Base-by-base conservation (phyloP, 2,113 vertebrate genomes). In the Ariopsis seemanni region DNA sequence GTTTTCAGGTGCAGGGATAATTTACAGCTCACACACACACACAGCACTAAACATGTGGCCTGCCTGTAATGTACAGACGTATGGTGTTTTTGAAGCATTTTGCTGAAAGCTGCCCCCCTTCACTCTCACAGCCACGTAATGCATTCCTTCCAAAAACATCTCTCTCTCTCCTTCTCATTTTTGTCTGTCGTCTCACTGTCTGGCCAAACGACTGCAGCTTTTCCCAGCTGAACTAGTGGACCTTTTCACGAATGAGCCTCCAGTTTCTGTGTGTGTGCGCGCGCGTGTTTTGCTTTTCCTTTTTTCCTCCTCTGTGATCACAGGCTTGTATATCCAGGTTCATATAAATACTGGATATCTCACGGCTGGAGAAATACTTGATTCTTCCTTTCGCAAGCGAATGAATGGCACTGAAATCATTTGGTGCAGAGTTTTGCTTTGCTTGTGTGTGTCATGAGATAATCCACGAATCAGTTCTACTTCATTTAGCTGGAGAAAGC, bases 141-240 rank as follows among this genome's bases (percentile, higher is more conserved):
- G 72, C 88, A 90, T 86, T 89, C 80, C 65, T 88, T 89, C 84
- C 63, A 85, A 85, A 90, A 90, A 83, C 90, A 89, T 89, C 88
- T 55, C 50, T 87, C 50, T 87, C 79, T 82, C 79, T 79, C 58
- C 27, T 67, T 85, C 82, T 85, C 67, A 84, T 78, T 89, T 88
- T 75, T 85, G 81, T 86, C 82, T 27, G 89, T 87, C 89, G 90
- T 91, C 89, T 90, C 48, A 4, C 83, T 91, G 90, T 91, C 90
- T 91, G 87, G 89, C 89, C 85, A 91, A 87, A 62, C 82, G 77
- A 62, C 82, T 88, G 67, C 82, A 80, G 74, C 57, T 81, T 82
- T 82, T 87, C 84, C 85, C 77, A 82, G 87, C 67, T 77, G 82
- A 86, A 86, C 85, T 85, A 87, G 85, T 80, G 86, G 88, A 85